Evolutionary conservation across 37 sponge, comb jelly and placozoan genomes (phyloP).

Genomic region (Aphrocallistes beatrix): DNA sequence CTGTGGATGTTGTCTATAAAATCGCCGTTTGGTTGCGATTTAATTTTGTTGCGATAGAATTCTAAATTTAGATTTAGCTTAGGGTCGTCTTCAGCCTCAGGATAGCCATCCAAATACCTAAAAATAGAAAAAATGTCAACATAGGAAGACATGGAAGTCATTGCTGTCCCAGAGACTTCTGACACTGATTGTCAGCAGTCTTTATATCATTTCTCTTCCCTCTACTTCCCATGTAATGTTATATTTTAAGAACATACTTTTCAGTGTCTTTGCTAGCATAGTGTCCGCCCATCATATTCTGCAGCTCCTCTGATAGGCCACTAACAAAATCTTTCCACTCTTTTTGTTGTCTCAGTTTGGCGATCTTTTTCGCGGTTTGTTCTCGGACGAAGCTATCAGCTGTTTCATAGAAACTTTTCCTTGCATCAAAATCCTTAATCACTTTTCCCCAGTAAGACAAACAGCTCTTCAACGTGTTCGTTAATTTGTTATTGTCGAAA

Average conservation of each 20-base stretch:
- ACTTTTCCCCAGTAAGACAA: slow-evolving; percentile 58
- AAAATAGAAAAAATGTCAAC: no score
- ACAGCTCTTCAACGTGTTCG: slow-evolving; percentile 38
- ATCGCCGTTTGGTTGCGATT: background rate
- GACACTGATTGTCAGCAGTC: no score
- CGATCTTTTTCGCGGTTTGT: no score
- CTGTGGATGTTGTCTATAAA: slow-evolving; percentile 24
- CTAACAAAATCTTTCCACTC: background rate
- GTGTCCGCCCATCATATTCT: background rate
- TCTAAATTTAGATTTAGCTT: background rate
- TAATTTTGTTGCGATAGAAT: background rate
- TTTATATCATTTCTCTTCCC: no score
- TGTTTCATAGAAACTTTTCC: slow-evolving; percentile 9
- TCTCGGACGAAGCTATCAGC: slow-evolving; percentile 20
- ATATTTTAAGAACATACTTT: slow-evolving; percentile 1
- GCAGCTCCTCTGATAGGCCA: background rate
- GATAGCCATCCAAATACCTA: slow-evolving; percentile 12
- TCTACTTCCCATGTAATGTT: no score
- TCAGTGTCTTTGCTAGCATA: background rate
- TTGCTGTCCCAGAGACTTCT: no score
- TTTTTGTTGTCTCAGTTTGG: background rate
- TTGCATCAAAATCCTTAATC: slow-evolving; percentile 31
- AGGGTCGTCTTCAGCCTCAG: background rate
- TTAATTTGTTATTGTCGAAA: slow-evolving; percentile 26
- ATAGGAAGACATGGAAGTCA: no score